A percentile compares a stretch with the other conserved stretches of the same genome.
These are phyloP conservation scores for Archaeoteleia sp. DNA, from an alignment of 2,888 invertebrate genomes.

Conservation along the genomic window DNA sequence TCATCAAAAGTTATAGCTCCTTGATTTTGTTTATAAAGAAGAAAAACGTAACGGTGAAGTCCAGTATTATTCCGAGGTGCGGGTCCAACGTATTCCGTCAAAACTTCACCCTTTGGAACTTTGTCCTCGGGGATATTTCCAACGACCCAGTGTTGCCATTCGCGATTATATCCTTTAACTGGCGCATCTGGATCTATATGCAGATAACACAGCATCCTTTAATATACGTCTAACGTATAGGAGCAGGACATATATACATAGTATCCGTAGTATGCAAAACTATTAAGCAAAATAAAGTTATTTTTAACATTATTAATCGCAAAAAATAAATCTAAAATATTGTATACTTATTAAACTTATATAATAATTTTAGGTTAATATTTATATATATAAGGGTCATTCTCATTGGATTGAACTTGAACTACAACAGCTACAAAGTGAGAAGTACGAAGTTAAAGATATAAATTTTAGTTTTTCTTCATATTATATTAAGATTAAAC, in stretches of 20 bases:
- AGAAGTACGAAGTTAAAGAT: no score
- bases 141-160: constrained; percentile 73
- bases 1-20: constrained; percentile 72
- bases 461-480: no score
- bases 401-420: background rate
- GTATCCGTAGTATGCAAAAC: no score
- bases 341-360: no score
- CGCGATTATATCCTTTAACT: constrained; percentile 68
- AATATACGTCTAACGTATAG: no score
- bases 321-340: background rate
- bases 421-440: background rate
- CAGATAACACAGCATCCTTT: no score
- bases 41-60: constrained; percentile 71
- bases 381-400: no score
- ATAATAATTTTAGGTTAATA: no score
- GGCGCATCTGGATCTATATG: constrained; percentile 69
- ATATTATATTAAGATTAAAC: constrained; percentile 31
- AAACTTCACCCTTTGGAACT: constrained; percentile 69
- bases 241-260: no score
- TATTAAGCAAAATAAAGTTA: background rate
- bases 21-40: constrained; percentile 72
- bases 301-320: no score
- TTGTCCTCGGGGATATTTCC: constrained; percentile 73
- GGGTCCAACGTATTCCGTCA: constrained; percentile 72
- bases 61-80: constrained; percentile 68